Percentiles rank a stretch among this genome's conserved stretches.
phyloP scores from a whole-genome alignment of 2,113 vertebrate species.

The Nannospalax galili region DNA sequence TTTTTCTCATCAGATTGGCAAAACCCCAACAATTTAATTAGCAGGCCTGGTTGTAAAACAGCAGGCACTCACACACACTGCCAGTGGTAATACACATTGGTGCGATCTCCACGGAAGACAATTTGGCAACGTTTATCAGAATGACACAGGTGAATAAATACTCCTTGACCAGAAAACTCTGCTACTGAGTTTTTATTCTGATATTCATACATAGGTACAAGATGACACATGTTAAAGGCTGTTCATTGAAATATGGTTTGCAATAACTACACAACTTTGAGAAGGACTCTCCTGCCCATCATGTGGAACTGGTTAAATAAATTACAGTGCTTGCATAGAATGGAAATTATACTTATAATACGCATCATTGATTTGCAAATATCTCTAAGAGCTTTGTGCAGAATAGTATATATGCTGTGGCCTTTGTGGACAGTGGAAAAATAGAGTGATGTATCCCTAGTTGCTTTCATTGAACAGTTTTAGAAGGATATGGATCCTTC shows the following conservation, averaged over 20 bases:
- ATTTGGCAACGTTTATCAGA: slow-evolving; percentile 52
- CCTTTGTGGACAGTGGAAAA: not conserved
- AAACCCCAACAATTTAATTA: slow-evolving; percentile 69
- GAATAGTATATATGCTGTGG: not conserved
- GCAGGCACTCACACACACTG: not conserved
- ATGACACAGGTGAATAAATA: slow-evolving; percentile 32
- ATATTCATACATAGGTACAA: not conserved
- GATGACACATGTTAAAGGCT: not conserved
- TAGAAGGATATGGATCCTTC: not conserved
- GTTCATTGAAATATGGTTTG: not conserved
- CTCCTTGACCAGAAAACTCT: not conserved
- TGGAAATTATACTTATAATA: not conserved
- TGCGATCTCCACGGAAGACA: slow-evolving; percentile 4
- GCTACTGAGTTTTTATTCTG: not conserved
- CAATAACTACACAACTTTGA: not conserved
- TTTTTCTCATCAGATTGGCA: slow-evolving; percentile 54
- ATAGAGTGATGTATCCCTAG: not conserved
- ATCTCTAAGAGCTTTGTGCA: not conserved
- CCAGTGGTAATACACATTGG: slow-evolving; percentile 46
- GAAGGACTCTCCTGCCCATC: not conserved
- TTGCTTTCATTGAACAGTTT: not conserved
- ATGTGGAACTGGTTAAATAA: not conserved
- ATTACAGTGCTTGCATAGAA: not conserved
- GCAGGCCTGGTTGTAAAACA: slow-evolving; percentile 56
- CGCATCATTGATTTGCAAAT: not conserved